Base-by-base conservation (phyloP, 1,140 invertebrate genomes). In the Anadara kagoshimensis region DNA sequence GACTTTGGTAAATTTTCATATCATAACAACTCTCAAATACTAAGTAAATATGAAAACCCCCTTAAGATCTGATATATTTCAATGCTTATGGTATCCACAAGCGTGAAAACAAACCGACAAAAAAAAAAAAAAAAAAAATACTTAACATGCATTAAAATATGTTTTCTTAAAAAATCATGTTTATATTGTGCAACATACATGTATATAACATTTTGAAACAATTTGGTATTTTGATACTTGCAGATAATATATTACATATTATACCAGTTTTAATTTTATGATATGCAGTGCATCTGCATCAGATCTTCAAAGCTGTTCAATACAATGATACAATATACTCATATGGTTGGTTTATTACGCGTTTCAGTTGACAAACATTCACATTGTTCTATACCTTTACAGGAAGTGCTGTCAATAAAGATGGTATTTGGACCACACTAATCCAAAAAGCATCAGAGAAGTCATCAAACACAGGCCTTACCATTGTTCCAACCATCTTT, bases 401-500 rank as follows among this genome's bases (percentile, higher is more conserved):
- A 76, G 69, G 51, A 0, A 58, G 14, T 29, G n/a, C 24, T 53
- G 43, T 89, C 3, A 69, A 83, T 20, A 83, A 88, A 58, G 78
- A 93, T 24, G 93, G 94, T 90, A 92, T 96, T 14, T 96, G 95
- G 95, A 92, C 93, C 75, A 93, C 93, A 84, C 91, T 95, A 44
- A 87, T 91, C 43, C 79, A 20, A 20, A 29, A 29, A 62, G 54
- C 11, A 43, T 58, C 20, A 20, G 36, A 51, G 10, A 64, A 53
- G 1, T 5, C 47, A 51, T 16, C 10, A 59, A 68, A n/a, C 69
- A 68, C 44, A 14, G 75, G 76, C 47, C 61, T 88, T 29, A 69
- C 73, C 4, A 83, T 90, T 12, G 68, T 75, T 0, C 95, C 95
- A 10, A 93, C 93, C 61, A 87, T 96, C 54, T 91, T 94, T 69